Percentiles rank a stretch among this genome's conserved stretches.
phyloP scores from a whole-genome alignment of 2,888 invertebrate genomes.

The Hymenopus coronatus region DNA sequence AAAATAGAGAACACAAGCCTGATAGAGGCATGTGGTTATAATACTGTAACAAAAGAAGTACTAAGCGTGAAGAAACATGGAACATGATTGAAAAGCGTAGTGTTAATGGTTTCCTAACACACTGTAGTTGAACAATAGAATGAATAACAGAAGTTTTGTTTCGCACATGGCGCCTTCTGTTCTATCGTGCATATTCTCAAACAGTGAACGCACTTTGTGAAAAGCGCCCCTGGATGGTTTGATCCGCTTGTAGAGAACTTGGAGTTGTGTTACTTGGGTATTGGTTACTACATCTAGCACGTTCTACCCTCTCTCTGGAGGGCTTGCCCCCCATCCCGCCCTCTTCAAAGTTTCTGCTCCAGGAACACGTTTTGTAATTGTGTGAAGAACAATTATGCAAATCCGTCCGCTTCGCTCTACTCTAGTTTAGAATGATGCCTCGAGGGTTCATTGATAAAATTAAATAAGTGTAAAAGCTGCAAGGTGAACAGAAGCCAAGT shows the following conservation, averaged over 20 bases:
- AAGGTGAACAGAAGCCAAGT: neutral
- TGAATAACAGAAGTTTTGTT: neutral
- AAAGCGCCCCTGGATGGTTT: neutral
- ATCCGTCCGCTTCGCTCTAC: neutral
- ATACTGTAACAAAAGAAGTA: too few species aligned
- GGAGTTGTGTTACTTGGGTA: neutral
- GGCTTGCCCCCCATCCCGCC: neutral
- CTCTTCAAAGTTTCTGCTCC: neutral
- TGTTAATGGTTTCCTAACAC: neutral
- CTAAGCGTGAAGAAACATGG: too few species aligned
- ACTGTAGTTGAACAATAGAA: neutral
- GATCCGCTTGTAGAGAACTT: neutral
- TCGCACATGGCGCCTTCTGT: neutral
- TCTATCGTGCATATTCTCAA: neutral
- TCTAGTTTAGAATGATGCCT: neutral
- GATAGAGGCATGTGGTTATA: too few species aligned
- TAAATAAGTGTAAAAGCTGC: neutral
- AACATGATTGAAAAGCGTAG: neutral
- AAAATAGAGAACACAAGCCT: too few species aligned
- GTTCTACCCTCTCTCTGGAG: neutral
- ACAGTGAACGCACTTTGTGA: neutral
- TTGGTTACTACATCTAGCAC: neutral
- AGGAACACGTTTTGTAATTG: slow-evolving; percentile 6
- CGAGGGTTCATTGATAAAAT: neutral
- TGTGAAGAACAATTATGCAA: slow-evolving; percentile 7